phyloP scores from a whole-genome alignment of 2,797 vertebrate genomes.

The Crenichthys baileyi region DNA sequence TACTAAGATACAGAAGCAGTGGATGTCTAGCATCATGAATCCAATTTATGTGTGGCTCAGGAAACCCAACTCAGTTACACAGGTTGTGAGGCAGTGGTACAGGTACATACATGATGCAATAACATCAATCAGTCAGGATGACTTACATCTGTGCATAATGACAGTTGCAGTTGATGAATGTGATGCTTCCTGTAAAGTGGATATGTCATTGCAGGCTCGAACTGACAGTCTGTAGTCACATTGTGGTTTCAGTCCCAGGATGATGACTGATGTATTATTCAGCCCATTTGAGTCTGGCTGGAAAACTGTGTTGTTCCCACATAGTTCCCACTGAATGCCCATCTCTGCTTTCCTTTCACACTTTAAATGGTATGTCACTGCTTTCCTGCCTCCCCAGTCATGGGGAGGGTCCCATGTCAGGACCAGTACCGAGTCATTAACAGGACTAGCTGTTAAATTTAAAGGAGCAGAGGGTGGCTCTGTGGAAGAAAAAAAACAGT shows the following conservation, averaged over 20 bases:
- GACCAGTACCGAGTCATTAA: conserved; percentile 39
- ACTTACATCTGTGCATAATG: conserved; percentile 61
- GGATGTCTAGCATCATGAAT: background rate
- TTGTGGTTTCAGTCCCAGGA: conserved; percentile 59
- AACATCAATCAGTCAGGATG: background rate
- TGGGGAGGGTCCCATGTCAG: conserved; percentile 68
- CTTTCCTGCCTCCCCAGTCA: conserved; percentile 62
- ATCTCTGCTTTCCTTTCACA: conserved; percentile 55
- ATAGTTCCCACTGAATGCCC: conserved; percentile 49
- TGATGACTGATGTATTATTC: conserved; percentile 38
- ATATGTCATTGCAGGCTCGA: conserved; percentile 60
- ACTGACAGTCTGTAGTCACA: conserved; percentile 63
- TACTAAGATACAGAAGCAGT: background rate
- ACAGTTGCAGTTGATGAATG: conserved; percentile 46
- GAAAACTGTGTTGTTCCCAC: conserved; percentile 37
- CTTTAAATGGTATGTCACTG: conserved; percentile 56
- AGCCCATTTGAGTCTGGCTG: conserved; percentile 25
- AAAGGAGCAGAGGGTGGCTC: conserved; percentile 71
- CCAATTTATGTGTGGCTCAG: background rate
- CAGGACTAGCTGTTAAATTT: conserved; percentile 47
- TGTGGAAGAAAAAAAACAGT: conserved; percentile 23
- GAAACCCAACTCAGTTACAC: background rate
- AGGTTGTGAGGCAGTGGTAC: background rate
- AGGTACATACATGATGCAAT: background rate
- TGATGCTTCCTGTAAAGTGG: conserved; percentile 7